Conservation (phyloP, 2,113 vertebrate species). For the Rhadina sibilatrix region DNA sequence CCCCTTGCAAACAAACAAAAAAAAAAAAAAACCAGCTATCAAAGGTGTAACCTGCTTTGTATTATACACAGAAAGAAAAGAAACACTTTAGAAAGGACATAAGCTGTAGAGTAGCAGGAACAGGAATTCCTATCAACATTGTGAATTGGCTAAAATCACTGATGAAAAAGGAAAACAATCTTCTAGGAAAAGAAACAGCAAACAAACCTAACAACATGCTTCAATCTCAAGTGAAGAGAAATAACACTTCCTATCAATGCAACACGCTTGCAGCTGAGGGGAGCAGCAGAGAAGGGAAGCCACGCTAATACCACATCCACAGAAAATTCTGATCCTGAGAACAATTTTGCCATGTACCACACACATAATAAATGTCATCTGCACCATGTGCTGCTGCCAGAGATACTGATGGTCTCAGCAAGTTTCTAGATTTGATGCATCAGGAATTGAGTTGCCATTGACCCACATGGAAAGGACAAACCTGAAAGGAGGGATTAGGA, state of each 20-base stretch:
- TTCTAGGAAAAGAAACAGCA: neutral
- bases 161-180: neutral
- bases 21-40: neutral
- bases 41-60: neutral
- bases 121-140: neutral
- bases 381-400: slow-evolving; percentile 16
- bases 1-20: neutral
- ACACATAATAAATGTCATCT: slow-evolving; percentile 6
- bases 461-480: slow-evolving; percentile 45
- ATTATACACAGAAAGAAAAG: neutral
- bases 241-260: rapidly evolving
- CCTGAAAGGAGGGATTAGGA: slow-evolving; percentile 57
- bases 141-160: neutral
- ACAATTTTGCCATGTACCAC: neutral
- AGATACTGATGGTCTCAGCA: slow-evolving; percentile 42
- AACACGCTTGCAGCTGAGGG: neutral
- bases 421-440: slow-evolving; percentile 59
- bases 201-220: neutral
- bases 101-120: neutral
- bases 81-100: neutral
- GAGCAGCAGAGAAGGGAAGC: neutral
- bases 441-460: slow-evolving; percentile 40
- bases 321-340: neutral
- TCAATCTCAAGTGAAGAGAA: neutral
- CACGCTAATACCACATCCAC: neutral